These are phyloP conservation scores for Bos taurus DNA, from an alignment of 2,113 vertebrate genomes.

Conservation along the genomic window ARS-UCD2.0 NC_037351.1:50474501-50475000, in stretches of 20 bases:
- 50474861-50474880: background rate
- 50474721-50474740: slow-evolving; percentile 5
- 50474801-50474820: background rate
- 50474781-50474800: background rate
- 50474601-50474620: background rate
- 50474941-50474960: background rate
- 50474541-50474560: background rate
- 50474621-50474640: background rate
- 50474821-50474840: background rate
- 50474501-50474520: background rate
- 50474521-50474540: background rate
- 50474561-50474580: background rate
- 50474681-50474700: background rate
- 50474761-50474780: background rate
- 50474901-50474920: background rate
- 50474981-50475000: background rate
- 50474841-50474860: background rate
- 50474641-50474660: background rate
- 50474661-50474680: background rate
- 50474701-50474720: background rate
- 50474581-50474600: background rate
- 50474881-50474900: background rate
- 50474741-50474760: background rate
- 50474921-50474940: background rate
- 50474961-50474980: background rate